Percentiles rank a stretch among this genome's conserved stretches.
phyloP scores from a whole-genome alignment of 1,140 invertebrate species.

The Listronotus oregonensis region DNA sequence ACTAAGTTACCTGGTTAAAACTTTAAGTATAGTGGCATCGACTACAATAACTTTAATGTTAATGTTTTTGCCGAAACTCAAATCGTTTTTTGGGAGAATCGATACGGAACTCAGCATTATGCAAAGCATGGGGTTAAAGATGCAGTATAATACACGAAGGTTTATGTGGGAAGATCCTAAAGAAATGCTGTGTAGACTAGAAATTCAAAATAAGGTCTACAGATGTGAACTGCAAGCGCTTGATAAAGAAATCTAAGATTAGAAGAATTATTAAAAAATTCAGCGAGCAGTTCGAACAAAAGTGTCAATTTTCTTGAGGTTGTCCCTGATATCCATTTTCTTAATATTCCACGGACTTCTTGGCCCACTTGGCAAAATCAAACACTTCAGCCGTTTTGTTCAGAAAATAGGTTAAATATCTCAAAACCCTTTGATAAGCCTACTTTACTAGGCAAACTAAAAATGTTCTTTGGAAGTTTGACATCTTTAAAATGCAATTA shows the following conservation, averaged over 20 bases:
- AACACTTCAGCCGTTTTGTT: constrained; percentile 19
- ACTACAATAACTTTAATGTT: constrained; percentile 86
- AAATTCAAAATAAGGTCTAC: constrained; percentile 90
- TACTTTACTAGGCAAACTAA: constrained; percentile 33
- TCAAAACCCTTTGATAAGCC: constrained; percentile 6
- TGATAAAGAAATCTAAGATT: constrained; percentile 79
- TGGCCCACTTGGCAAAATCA: constrained; percentile 53
- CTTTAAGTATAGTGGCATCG: constrained; percentile 79
- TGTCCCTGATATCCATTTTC: constrained; percentile 13
- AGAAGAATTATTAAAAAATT: constrained; percentile 56
- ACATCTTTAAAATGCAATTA: constrained; percentile 26
- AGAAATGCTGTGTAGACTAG: constrained; percentile 82
- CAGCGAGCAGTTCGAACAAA: neutral
- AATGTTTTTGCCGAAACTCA: constrained; percentile 84
- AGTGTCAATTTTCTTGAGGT: constrained; percentile 2
- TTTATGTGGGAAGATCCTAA: constrained; percentile 73
- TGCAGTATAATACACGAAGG: constrained; percentile 84
- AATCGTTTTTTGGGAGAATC: constrained; percentile 59
- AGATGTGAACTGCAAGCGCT: constrained; percentile 79
- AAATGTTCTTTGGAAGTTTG: constrained; percentile 32
- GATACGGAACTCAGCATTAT: constrained; percentile 79
- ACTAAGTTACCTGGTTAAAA: constrained; percentile 81
- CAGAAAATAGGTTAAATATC: constrained; percentile 38
- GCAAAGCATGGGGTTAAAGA: constrained; percentile 83
- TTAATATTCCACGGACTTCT: constrained; percentile 28